Evolutionary conservation across 92 coral and sea anemone genomes (phyloP), one percentile per base, ranked within the genome.

Genomic region (Diadumene lineata): DNA sequence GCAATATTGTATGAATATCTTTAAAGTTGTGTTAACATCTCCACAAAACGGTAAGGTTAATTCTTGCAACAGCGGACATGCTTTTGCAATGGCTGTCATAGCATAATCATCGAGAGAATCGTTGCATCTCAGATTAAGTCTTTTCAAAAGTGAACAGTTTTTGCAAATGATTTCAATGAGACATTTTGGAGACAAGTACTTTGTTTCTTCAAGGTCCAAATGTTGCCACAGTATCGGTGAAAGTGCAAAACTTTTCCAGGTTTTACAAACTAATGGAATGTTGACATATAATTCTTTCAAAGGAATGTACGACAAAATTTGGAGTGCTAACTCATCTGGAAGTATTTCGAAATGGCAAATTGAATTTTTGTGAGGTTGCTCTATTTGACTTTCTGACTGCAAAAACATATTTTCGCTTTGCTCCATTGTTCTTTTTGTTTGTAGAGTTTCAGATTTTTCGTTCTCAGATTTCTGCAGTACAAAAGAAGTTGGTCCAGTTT

Each of bases 41-140:
- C 60, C 72, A 62, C 97, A 92, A 75, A 88, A 92, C 18, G 97
- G 76, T 34, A 94, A 78, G 33, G 97, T 83, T 48, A 94, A 74
- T 9, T 74, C 76, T 24, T 85, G 79, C n/a, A 94, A 80, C 60
- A 80, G 51, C 38, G 98, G 98, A 29, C 89, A 87, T 2, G 88
- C 74, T 55, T 69, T 71, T 48, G 97, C 88, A 64, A 84, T 81
- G 22, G 66, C 38, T 0, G 72, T 74, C 50, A 87, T 78, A 25
- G 80, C 89, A 22, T 75, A 56, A 48, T 66, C 26, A 22, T 76
- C 69, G 15, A 92, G 60, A 32, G 81, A 76, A 70, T 82, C 78
- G 65, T 82, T 78, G 30, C 80, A 78, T 34, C 83, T 91, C 31
- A 94, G 76, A 34, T 74, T 68, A 31, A 94, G 91, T 17, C 85